These are phyloP conservation scores for Trissolcus japonicus DNA, from an alignment of 2,888 invertebrate species.

Conservation along the genomic window DNA sequence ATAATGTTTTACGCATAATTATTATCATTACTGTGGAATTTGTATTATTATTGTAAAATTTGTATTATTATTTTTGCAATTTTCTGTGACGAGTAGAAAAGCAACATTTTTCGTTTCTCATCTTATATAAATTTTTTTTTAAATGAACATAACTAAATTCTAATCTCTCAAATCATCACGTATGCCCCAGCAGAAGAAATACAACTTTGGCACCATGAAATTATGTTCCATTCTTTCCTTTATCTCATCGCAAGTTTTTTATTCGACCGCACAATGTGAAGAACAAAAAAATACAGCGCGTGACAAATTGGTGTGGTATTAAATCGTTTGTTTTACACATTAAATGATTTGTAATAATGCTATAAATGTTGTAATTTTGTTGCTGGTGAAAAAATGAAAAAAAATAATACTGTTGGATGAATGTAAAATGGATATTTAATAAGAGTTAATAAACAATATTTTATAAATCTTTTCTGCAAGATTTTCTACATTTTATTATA, in stretches of 20 bases:
- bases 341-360: no score
- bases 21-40: neutral
- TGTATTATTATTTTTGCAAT: neutral
- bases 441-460: no score
- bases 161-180: slow-evolving; percentile 41
- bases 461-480: no score
- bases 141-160: slow-evolving; percentile 13
- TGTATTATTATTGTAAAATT: neutral
- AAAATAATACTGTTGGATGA: no score
- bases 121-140: neutral
- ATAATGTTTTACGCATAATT: neutral
- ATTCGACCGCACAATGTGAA: slow-evolving; percentile 26
- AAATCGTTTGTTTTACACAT: no score
- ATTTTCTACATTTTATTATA: slow-evolving; percentile 14
- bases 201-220: slow-evolving; percentile 36
- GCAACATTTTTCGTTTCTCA: neutral
- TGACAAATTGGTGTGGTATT: slow-evolving; percentile 10
- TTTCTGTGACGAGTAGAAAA: neutral
- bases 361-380: no score
- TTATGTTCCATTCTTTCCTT: slow-evolving; percentile 30
- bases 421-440: no score
- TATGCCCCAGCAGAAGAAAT: slow-evolving; percentile 26
- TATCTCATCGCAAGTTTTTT: slow-evolving; percentile 28
- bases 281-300: slow-evolving; percentile 15
- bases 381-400: no score